These are phyloP conservation scores for Trilocha varians DNA, from an alignment of 2,888 invertebrate species.

Conservation along the genomic window DNA sequence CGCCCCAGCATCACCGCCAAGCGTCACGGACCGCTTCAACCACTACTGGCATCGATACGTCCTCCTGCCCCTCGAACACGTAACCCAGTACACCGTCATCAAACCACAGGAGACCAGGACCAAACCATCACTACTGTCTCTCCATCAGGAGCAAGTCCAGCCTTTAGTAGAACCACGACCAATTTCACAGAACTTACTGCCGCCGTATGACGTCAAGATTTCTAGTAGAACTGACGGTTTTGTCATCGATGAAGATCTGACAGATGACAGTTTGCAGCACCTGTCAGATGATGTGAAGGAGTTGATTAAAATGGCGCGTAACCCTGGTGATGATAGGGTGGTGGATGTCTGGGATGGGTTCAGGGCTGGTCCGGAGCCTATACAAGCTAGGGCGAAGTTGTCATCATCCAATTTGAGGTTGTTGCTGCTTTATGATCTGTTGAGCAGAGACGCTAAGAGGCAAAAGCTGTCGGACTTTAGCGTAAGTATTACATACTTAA, in stretches of 20 bases:
- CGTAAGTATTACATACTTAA: constrained; percentile 44
- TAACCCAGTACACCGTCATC: constrained; percentile 51
- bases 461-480: constrained; percentile 75
- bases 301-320: constrained; percentile 52
- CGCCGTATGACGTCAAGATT: constrained; percentile 43
- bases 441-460: constrained; percentile 78
- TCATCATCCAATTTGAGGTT: constrained; percentile 74
- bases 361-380: constrained; percentile 36
- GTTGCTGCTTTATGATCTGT: constrained; percentile 74
- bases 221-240: constrained; percentile 44
- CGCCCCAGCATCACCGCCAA: constrained; percentile 65
- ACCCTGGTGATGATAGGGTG: constrained; percentile 46
- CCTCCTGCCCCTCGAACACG: constrained; percentile 46
- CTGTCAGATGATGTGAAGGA: constrained; percentile 53
- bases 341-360: constrained; percentile 53
- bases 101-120: constrained; percentile 40
- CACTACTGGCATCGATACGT: constrained; percentile 36
- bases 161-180: constrained; percentile 53
- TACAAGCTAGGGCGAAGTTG: constrained; percentile 65
- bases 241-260: constrained; percentile 35
- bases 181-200: constrained; percentile 33
- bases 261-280: constrained; percentile 59
- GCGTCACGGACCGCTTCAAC: constrained; percentile 34
- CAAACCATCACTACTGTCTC: constrained; percentile 43
- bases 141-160: constrained; percentile 45